Conservation (phyloP, 2,797 vertebrate species). For the Arremon brunneinucha region DNA sequence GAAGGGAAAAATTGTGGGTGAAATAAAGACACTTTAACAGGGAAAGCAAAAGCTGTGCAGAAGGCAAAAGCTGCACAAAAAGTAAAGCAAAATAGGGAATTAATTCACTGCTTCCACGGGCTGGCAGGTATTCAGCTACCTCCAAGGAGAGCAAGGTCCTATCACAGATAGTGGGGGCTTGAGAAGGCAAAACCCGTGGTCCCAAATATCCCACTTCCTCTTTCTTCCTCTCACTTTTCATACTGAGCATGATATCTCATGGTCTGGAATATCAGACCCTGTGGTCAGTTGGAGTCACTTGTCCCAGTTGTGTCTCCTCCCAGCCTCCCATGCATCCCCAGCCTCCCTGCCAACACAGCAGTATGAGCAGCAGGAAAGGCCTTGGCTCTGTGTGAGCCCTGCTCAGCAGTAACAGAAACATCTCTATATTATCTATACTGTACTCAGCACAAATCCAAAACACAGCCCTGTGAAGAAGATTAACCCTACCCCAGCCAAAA, state of each 20-base stretch:
- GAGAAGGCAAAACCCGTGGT: neutral
- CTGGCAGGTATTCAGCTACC: neutral
- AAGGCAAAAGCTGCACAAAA: neutral
- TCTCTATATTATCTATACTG: neutral
- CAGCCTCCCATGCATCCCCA: fast-evolving
- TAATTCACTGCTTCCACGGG: neutral
- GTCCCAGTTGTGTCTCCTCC: neutral
- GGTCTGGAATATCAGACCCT: neutral
- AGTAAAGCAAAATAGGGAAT: neutral
- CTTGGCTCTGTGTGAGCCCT: neutral
- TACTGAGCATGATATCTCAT: neutral
- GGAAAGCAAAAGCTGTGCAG: neutral
- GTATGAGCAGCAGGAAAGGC: neutral
- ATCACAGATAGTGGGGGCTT: fast-evolving
- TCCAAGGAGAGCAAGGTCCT: neutral
- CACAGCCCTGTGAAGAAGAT: neutral
- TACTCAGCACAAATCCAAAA: neutral
- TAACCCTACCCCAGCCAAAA: neutral
- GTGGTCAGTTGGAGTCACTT: neutral
- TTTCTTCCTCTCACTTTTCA: neutral
- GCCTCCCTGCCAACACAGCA: fast-evolving
- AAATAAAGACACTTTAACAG: neutral
- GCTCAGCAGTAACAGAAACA: neutral
- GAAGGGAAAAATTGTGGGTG: neutral
- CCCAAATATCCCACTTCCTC: neutral